phyloP scores from a whole-genome alignment of 2,888 invertebrate genomes.

The Andrena dorsata region DNA sequence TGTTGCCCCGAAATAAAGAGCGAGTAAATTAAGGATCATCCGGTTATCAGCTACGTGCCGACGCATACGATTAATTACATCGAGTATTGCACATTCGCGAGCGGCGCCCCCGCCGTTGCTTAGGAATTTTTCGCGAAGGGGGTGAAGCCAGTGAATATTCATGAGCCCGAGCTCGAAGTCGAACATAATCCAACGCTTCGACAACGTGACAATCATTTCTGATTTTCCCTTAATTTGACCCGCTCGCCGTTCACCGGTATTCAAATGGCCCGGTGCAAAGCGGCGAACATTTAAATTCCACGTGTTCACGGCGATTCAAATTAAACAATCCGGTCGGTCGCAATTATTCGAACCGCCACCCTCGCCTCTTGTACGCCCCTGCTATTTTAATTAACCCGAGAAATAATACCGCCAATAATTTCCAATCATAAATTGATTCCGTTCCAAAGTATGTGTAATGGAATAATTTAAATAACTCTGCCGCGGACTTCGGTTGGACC shows the following conservation, averaged over 20 bases:
- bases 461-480: slow-evolving; percentile 1
- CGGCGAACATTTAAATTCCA: slow-evolving; percentile 57
- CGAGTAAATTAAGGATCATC: slow-evolving; percentile 51
- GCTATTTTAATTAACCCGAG: slow-evolving; percentile 46
- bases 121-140: slow-evolving; percentile 60
- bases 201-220: slow-evolving; percentile 65
- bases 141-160: slow-evolving; percentile 64
- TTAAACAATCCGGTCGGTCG: slow-evolving; percentile 55
- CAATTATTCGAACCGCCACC: slow-evolving; percentile 37
- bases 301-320: slow-evolving; percentile 44
- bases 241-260: slow-evolving; percentile 28
- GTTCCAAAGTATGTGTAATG: not conserved
- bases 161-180: slow-evolving; percentile 43
- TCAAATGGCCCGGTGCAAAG: slow-evolving; percentile 50
- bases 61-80: slow-evolving; percentile 80
- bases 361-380: no score
- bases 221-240: slow-evolving; percentile 50
- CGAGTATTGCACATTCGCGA: slow-evolving; percentile 62
- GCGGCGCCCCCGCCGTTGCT: slow-evolving; percentile 33
- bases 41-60: slow-evolving; percentile 62
- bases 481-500: no score
- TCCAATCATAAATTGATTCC: not conserved
- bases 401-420: slow-evolving; percentile 42
- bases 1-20: slow-evolving; percentile 47
- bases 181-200: slow-evolving; percentile 58